These are phyloP conservation scores for Drosophila imparisetae DNA, from an alignment of 2,888 invertebrate genomes.

Conservation along the genomic window DNA sequence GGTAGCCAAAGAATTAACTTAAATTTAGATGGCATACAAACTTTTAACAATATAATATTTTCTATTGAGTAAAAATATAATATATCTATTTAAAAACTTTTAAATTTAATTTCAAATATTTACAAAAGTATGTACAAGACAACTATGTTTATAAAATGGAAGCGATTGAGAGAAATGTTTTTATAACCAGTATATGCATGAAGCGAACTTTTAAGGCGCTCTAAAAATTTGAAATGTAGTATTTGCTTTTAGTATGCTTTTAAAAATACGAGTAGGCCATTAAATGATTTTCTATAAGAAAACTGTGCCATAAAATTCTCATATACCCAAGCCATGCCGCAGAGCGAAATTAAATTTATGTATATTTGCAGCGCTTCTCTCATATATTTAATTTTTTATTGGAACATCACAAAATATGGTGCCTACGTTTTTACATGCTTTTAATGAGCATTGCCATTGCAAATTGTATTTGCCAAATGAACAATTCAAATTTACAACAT, in stretches of 20 bases:
- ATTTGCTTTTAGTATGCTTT: constrained; percentile 7
- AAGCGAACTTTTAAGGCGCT: background rate
- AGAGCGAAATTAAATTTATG: constrained; percentile 1
- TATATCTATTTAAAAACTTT: background rate
- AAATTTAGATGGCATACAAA: background rate
- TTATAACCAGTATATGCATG: background rate
- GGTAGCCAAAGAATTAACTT: background rate
- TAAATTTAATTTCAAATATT: background rate
- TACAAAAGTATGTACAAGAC: background rate
- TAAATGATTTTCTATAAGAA: background rate
- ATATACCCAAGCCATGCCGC: background rate
- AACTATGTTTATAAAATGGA: background rate
- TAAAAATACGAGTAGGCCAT: background rate
- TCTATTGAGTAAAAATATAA: background rate
- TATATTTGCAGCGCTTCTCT: background rate
- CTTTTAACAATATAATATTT: background rate
- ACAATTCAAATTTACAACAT: constrained; percentile 52
- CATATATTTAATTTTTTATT: constrained; percentile 23
- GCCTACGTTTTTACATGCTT: constrained; percentile 53
- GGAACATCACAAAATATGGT: constrained; percentile 46
- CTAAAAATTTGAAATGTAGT: background rate
- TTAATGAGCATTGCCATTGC: constrained; percentile 57
- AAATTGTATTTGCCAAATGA: constrained; percentile 50
- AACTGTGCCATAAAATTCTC: constrained; percentile 1
- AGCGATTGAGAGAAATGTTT: background rate